Base-by-base conservation (phyloP, 2,888 invertebrate species). In the Lomographa bimaculata region DNA sequence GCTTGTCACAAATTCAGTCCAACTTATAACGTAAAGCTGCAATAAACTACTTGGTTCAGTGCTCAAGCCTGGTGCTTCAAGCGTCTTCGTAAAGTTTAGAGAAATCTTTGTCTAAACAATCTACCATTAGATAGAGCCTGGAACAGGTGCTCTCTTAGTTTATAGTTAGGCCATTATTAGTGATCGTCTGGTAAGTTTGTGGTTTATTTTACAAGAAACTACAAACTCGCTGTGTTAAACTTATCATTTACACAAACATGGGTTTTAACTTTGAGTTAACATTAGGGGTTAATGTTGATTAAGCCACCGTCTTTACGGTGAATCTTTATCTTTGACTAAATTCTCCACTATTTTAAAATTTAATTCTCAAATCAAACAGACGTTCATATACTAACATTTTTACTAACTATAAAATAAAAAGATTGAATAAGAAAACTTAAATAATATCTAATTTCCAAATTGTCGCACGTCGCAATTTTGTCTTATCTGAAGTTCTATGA, bases 31-130 rank as follows among this genome's bases (percentile, higher is more conserved):
- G n/a, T 10, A 37, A 8, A 11, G 10, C 3, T 16, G 7, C 20
- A 19, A 34, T 34, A 29, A 34, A 34, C 28, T 24, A 34, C 34
- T 40, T 20, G 25, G 25, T 25, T 18, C 28, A 29, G 19, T 24
- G 20, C 26, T 20, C 17, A 11, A 38, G 14, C 29, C 5, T 3
- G n/a, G 20, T 23, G 17, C 33, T 30, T 38, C 25, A 24, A 16
- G 26, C 14, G 27, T 30, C 20, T 20, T 5, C 10, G 9, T 14
- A 30, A 38, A 25, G 19, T 29, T 30, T 3, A 8, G 30, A 32
- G 24, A 26, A 19, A 20, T 30, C 38, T 20, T 25, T 16, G 7
- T 29, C 24, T 29, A 7, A 8, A 25, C 7, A n/a, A n/a, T n/a
- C 7, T 14, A 14, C 3, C 14, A 2, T 2, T 4, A 14, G 18